Conservation (phyloP, 2,797 vertebrate genomes). For the Momotus momota region DNA sequence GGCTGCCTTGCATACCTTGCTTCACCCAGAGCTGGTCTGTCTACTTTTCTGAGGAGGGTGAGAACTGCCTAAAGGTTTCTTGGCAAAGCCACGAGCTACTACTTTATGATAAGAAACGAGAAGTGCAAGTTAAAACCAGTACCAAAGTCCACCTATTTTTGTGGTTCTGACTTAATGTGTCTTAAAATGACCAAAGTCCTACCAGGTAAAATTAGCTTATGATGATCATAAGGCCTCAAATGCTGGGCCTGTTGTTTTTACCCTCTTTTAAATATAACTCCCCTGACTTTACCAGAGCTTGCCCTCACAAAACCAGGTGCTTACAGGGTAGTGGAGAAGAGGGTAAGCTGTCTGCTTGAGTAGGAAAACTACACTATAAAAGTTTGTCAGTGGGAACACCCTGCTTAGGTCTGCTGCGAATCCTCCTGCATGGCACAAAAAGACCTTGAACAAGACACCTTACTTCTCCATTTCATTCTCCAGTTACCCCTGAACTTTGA, state of each 20-base stretch:
- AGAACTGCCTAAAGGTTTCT: background rate
- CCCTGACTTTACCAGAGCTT: background rate
- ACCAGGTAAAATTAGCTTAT: background rate
- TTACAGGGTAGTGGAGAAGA: background rate
- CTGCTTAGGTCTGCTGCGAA: background rate
- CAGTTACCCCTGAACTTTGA: background rate
- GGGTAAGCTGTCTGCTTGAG: background rate
- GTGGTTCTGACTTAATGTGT: background rate
- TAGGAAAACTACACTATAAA: background rate
- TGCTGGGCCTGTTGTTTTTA: background rate
- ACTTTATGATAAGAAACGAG: background rate
- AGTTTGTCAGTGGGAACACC: background rate
- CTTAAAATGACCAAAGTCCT: background rate
- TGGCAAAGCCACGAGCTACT: background rate
- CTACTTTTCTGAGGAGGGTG: background rate
- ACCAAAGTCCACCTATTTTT: background rate
- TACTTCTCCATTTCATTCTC: background rate
- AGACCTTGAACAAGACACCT: background rate
- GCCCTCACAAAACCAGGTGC: background rate
- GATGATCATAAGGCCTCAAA: background rate
- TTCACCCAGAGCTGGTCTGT: slow-evolving; percentile 11
- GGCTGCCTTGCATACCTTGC: background rate
- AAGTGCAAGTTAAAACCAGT: background rate
- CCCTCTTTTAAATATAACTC: background rate
- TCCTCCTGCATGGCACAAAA: background rate